Conservation (phyloP, 2,888 invertebrate genomes). For the Glyphotaelius pellucidus region DNA sequence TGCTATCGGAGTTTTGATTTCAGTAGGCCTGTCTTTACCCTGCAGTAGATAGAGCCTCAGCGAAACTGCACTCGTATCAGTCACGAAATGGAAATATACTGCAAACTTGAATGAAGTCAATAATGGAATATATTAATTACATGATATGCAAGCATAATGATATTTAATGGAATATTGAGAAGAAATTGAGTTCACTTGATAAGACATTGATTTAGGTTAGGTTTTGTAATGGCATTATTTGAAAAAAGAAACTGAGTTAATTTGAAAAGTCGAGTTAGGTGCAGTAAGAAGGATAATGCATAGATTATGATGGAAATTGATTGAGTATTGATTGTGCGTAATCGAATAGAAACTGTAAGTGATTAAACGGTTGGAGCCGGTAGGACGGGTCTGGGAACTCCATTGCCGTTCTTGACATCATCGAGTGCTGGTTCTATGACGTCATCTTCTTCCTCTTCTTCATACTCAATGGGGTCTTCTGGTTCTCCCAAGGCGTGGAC, state of each 20-base stretch:
- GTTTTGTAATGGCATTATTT: background rate
- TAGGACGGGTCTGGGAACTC: background rate
- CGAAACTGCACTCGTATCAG: too few species aligned
- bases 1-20: background rate
- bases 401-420: conserved; percentile 24
- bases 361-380: conserved; percentile 18
- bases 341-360: background rate
- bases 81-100: background rate
- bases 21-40: too few species aligned
- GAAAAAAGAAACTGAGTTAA: background rate
- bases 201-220: too few species aligned
- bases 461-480: conserved; percentile 87
- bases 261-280: background rate
- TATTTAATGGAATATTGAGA: too few species aligned
- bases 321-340: background rate
- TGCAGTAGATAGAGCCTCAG: too few species aligned
- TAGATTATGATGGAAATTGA: background rate
- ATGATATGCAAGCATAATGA: too few species aligned
- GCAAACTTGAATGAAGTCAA: background rate
- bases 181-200: too few species aligned
- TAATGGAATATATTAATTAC: background rate
- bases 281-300: background rate
- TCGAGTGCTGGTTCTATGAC: conserved; percentile 29
- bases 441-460: conserved; percentile 73
- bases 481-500: conserved; percentile 92